Percentiles rank a stretch among this genome's conserved stretches.
Conservation (phyloP, 2,888 invertebrate genomes). For the Linyphia triangularis region DNA sequence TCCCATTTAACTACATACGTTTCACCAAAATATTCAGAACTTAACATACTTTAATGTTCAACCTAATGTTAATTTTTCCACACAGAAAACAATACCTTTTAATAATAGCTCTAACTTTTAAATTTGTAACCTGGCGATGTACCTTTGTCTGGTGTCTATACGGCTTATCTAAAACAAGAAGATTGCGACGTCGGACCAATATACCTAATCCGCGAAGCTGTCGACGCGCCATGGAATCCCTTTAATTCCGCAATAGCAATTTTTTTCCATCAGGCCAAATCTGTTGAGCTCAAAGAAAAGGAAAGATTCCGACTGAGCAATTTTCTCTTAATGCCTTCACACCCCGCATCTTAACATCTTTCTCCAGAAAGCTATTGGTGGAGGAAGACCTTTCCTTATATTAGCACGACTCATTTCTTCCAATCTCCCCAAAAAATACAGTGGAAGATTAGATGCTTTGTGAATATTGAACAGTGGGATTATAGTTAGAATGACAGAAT, state of each 20-base stretch:
- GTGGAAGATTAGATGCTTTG: not conserved
- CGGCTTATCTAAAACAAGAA: constrained; percentile 11
- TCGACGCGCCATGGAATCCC: constrained; percentile 41
- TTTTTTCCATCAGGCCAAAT: constrained; percentile 62
- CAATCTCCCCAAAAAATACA: not conserved
- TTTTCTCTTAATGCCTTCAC: constrained; percentile 8
- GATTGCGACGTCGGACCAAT: constrained; percentile 2
- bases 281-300: constrained; percentile 35
- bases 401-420: not conserved
- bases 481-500: too few species aligned
- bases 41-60: too few species aligned
- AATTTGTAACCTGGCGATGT: too few species aligned
- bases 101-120: too few species aligned
- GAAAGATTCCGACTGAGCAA: constrained; percentile 6
- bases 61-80: too few species aligned
- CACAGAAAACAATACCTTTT: too few species aligned
- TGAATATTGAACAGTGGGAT: not conserved
- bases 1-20: too few species aligned
- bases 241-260: constrained; percentile 54
- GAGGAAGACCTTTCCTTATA: not conserved
- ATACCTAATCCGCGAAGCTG: constrained; percentile 43
- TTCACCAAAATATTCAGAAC: too few species aligned
- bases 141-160: too few species aligned
- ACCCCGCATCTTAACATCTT: constrained; percentile 1
- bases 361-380: not conserved